Evolutionary conservation across 2,113 vertebrate genomes (phyloP).

Genomic region (Anoplopoma fimbria): DNA sequence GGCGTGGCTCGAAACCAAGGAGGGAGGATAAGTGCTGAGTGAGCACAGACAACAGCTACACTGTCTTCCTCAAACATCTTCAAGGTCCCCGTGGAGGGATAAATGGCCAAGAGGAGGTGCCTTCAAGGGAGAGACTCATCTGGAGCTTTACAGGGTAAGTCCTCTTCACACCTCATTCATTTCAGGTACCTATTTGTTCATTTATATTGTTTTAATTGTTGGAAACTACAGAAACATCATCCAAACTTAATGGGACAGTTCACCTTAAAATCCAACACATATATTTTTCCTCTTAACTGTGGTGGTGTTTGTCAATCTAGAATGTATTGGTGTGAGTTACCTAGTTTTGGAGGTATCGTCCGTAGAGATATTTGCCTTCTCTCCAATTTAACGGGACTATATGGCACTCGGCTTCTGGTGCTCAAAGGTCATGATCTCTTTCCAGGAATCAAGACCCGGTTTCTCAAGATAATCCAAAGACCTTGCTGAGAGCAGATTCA

Average conservation of each 20-base stretch:
- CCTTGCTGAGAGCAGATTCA: background rate
- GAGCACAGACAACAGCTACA: constrained; percentile 85
- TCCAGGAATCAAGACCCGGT: background rate
- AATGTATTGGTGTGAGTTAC: background rate
- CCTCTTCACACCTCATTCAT: constrained; percentile 11
- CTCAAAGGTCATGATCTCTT: background rate
- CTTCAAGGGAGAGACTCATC: constrained; percentile 60
- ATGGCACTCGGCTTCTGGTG: background rate
- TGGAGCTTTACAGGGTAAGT: constrained; percentile 82
- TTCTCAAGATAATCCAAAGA: background rate
- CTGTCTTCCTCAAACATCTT: constrained; percentile 87
- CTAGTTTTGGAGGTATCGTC: background rate
- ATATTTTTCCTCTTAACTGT: background rate
- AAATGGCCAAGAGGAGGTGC: constrained; percentile 83
- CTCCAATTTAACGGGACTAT: background rate
- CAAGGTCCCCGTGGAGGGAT: constrained; percentile 90
- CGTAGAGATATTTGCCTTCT: background rate
- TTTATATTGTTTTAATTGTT: background rate
- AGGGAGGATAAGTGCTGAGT: constrained; percentile 79
- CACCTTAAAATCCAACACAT: background rate
- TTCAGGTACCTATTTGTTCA: background rate
- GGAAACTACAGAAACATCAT: background rate
- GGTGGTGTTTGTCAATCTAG: background rate
- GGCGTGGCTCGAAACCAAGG: constrained; percentile 72
- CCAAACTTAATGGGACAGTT: background rate